Evolutionary conservation across 2,888 invertebrate species (phyloP).

Genomic region (Ecdyonurus torrentis): DNA sequence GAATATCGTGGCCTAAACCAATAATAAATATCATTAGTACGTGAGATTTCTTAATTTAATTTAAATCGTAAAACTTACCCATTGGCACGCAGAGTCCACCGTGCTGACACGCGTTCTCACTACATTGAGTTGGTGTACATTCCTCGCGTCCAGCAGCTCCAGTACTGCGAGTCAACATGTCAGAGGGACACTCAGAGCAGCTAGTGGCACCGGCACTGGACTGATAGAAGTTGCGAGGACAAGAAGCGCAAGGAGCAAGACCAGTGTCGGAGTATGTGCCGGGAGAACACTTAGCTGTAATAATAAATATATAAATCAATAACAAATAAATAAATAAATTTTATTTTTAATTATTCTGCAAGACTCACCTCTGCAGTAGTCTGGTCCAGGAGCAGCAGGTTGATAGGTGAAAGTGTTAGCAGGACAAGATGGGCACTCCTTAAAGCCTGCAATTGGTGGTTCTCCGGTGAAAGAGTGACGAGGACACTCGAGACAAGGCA

Average conservation of each 20-base stretch:
- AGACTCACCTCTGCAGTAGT: slow-evolving; percentile 45
- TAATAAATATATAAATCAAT: too few relatives aligned
- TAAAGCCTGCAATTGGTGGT: slow-evolving; percentile 79
- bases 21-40: too few relatives aligned
- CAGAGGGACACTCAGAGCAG: slow-evolving; percentile 80
- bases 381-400: slow-evolving; percentile 70
- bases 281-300: slow-evolving; percentile 62
- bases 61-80: slow-evolving; percentile 24
- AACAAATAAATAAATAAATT: neutral
- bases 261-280: slow-evolving; percentile 89
- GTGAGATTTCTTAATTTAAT: neutral
- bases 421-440: slow-evolving; percentile 86
- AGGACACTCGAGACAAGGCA: slow-evolving; percentile 87
- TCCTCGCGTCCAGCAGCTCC: slow-evolving; percentile 71
- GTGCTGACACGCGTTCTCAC: slow-evolving; percentile 75
- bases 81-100: slow-evolving; percentile 80
- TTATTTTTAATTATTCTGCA: neutral
- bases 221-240: slow-evolving; percentile 86
- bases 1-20: slow-evolving; percentile 50
- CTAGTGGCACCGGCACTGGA: slow-evolving; percentile 64
- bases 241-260: slow-evolving; percentile 80
- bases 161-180: slow-evolving; percentile 66
- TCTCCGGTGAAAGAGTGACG: slow-evolving; percentile 77
- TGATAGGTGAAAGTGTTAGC: slow-evolving; percentile 79
- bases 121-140: slow-evolving; percentile 74